These are phyloP conservation scores for Alligator mississippiensis DNA, from an alignment of 2,113 vertebrate genomes.

Conservation along the genomic window DNA sequence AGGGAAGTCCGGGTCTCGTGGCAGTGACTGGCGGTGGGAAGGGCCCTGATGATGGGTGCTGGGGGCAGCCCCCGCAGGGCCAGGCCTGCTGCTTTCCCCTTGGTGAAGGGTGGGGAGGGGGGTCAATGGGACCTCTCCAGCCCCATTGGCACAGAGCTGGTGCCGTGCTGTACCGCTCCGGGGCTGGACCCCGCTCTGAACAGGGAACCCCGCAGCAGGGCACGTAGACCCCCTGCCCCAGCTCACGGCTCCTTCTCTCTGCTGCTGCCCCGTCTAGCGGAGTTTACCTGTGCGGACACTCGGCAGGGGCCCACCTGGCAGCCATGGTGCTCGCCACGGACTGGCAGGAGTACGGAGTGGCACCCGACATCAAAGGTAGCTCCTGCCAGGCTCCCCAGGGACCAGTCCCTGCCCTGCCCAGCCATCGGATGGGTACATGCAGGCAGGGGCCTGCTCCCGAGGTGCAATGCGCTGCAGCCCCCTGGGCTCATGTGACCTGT, in stretches of 20 bases:
- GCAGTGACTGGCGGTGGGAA: not conserved
- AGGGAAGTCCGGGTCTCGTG: not conserved
- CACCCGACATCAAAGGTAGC: conserved; percentile 89
- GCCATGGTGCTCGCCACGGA: conserved; percentile 90
- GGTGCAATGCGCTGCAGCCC: too few relatives aligned
- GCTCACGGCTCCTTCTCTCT: not conserved
- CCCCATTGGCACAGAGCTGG: not conserved
- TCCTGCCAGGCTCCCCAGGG: accelerated
- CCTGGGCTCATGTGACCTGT: too few relatives aligned
- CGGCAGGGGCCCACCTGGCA: conserved; percentile 91
- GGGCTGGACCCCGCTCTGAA: accelerated
- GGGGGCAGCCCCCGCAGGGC: not conserved
- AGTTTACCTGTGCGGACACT: conserved; percentile 93
- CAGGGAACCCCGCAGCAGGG: accelerated
- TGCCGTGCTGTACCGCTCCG: accelerated
- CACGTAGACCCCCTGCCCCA: accelerated
- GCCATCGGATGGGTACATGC: not conserved
- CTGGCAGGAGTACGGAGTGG: conserved; percentile 82
- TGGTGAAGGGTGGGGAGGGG: accelerated
- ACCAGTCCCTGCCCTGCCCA: not conserved
- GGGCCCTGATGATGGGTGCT: accelerated
- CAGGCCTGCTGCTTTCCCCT: not conserved
- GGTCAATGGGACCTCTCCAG: not conserved
- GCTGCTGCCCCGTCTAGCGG: conserved; percentile 76
- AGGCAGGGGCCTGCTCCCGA: not conserved